phyloP scores from a whole-genome alignment of 2,797 vertebrate genomes.

The Myotis daubentonii region DNA sequence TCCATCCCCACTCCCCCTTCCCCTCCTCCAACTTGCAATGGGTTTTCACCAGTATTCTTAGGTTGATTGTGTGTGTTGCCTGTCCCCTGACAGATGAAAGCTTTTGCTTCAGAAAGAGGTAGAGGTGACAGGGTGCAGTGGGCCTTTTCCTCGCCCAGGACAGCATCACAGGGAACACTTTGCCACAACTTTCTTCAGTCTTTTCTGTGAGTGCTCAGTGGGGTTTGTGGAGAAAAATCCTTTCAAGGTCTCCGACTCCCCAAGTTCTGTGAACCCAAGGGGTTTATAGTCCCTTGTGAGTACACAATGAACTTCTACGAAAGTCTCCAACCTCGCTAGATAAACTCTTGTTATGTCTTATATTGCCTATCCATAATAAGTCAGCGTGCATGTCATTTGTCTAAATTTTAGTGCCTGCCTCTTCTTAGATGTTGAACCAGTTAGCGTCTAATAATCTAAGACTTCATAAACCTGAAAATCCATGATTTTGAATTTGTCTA shows the following conservation, averaged over 20 bases:
- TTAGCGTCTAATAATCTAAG: background rate
- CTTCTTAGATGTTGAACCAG: background rate
- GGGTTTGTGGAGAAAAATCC: background rate
- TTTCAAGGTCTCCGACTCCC: background rate
- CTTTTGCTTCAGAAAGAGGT: background rate
- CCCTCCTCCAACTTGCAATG: background rate
- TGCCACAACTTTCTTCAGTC: background rate
- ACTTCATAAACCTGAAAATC: background rate
- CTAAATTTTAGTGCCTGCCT: background rate
- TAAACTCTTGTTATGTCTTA: background rate
- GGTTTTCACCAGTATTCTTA: background rate
- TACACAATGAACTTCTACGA: background rate
- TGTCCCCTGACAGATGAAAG: background rate
- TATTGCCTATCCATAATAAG: background rate
- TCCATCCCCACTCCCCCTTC: fast-evolving
- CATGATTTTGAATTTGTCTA: background rate
- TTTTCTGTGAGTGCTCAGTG: background rate
- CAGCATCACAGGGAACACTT: background rate
- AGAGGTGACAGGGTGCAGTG: fast-evolving
- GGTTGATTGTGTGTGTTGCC: background rate
- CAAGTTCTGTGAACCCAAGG: background rate
- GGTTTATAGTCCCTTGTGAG: background rate
- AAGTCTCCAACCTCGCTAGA: background rate
- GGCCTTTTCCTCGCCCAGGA: background rate
- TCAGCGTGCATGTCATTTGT: background rate